Base-by-base conservation (phyloP, 2,797 vertebrate species). In the Halcyon badia region DNA sequence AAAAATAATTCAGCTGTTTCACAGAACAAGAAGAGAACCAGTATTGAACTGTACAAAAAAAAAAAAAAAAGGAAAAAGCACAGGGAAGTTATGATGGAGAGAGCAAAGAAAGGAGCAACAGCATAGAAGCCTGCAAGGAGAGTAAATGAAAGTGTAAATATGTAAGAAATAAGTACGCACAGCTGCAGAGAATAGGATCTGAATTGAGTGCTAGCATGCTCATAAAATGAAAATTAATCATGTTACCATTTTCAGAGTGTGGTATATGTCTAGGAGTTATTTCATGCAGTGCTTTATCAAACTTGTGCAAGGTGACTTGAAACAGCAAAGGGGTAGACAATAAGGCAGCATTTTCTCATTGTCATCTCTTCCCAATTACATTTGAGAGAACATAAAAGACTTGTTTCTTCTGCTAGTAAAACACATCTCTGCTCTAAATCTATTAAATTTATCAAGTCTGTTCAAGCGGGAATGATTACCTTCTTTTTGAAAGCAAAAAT, bases 331-430 rank as follows among this genome's bases (percentile, higher is more conserved):
- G 37, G 3, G 6, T 33, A 92, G 35, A 44, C 78, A 95, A 83
- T 61, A 72, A 58, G 46, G 56, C 73, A 90, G 41, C 10, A 11
- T 42, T 81, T 62, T 66, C 54, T 94, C 82, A 83, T 86, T 94
- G 60, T 91, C 70, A 78, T 79, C 78, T 89, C 60, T 94, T 94
- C 75, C 65, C 80, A 62, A 64, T 90, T 93, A 46, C 19, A 44
- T 78, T 69, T 68, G 58, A 95, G 21, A 79, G 14, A 93, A 33
- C 33, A 44, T 54, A 76, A 92, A 54, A 96, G 37, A 94, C 66
- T 69, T 78, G 19, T n/a, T 52, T 85, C 12, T 86, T 87, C 41
- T 93, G 19, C 71, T 93, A 77, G 21, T 54, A 76, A 83, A 94
- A 77, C 18, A n/a, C 2, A 1, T 48, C 8, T 82, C 56, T 80